Evolutionary conservation across 2,113 vertebrate species (phyloP).

Genomic region (Pipra filicauda): DNA sequence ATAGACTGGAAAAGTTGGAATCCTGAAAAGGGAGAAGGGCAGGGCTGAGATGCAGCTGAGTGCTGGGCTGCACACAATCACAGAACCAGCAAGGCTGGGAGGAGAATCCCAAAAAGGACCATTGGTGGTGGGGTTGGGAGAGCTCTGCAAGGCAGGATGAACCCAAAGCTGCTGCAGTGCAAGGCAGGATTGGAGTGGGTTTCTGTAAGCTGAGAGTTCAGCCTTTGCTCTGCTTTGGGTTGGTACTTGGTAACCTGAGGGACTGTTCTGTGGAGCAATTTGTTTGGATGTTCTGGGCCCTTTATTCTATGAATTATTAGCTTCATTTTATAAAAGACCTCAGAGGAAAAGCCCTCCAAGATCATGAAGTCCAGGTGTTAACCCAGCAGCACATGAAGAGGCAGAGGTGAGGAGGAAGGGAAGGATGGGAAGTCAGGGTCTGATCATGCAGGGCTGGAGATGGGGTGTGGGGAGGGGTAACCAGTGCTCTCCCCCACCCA

Average conservation of each 20-base stretch:
- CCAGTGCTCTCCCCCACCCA: neutral
- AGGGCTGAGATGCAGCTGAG: neutral
- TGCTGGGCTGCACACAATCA: neutral
- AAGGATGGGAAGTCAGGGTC: neutral
- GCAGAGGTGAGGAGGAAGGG: neutral
- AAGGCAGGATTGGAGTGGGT: neutral
- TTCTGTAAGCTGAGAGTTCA: neutral
- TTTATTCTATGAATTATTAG: neutral
- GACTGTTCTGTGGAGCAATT: neutral
- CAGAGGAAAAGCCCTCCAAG: neutral
- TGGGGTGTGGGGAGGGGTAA: neutral
- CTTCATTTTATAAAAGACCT: neutral
- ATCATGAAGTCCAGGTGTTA: too few relatives aligned
- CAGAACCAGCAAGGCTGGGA: neutral
- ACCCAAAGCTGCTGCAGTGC: neutral
- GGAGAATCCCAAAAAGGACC: neutral
- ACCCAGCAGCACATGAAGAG: neutral
- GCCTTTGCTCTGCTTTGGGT: neutral
- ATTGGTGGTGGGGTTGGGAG: neutral
- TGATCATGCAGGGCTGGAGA: neutral
- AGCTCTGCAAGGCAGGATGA: neutral
- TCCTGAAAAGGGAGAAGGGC: neutral
- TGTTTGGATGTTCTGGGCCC: neutral
- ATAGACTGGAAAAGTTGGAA: neutral
- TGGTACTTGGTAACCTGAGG: neutral